Evolutionary conservation across 2,113 vertebrate genomes (phyloP).

Genomic region (Amblyornis subalaris): DNA sequence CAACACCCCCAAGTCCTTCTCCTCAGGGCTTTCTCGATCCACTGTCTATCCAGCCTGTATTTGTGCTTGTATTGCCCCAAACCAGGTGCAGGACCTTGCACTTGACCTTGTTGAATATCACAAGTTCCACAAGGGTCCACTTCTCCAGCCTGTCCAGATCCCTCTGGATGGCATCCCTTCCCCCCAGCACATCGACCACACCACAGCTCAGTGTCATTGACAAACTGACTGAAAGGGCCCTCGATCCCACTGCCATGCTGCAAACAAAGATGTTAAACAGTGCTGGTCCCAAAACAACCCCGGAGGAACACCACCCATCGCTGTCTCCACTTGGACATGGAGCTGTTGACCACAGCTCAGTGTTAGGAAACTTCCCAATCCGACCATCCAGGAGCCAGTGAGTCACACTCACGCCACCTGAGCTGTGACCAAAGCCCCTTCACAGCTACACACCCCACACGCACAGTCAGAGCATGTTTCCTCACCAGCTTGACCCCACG

Average conservation of each 20-base stretch:
- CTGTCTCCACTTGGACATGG: neutral
- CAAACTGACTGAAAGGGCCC: too few species aligned
- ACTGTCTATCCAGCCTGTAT: neutral
- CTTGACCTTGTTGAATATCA: neutral
- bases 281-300: neutral
- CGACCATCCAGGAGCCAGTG: neutral
- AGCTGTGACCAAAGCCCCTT: neutral
- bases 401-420: neutral
- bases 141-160: neutral
- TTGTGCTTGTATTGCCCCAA: neutral
- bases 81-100: neutral
- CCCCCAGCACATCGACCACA: neutral
- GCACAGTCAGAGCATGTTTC: neutral
- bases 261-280: too few species aligned
- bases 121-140: fast-evolving
- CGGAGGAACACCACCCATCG: neutral
- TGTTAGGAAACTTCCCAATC: neutral
- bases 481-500: too few species aligned
- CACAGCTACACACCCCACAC: neutral
- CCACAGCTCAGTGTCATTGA: neutral
- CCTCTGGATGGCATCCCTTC: neutral
- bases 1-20: neutral
- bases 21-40: neutral
- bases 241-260: neutral
- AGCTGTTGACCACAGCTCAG: neutral